A percentile compares a stretch with the other conserved stretches of the same genome.
These are phyloP conservation scores for Semotilus atromaculatus DNA, from an alignment of 2,797 vertebrate species.

Conservation along the genomic window DNA sequence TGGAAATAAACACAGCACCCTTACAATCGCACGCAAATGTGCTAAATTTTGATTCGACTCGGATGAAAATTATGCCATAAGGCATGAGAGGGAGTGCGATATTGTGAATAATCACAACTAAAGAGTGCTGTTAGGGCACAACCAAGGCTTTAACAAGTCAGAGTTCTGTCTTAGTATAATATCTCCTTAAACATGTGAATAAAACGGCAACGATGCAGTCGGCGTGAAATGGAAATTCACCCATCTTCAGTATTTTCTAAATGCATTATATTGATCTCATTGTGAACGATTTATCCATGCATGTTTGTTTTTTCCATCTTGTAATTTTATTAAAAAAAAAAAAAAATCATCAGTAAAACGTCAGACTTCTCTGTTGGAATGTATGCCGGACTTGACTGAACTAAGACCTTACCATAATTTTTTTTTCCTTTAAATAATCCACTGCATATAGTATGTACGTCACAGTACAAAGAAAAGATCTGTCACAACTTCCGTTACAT, in stretches of 20 bases:
- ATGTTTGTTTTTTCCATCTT: not conserved
- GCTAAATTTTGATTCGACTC: not conserved
- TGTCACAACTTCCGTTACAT: not conserved
- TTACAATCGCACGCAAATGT: conserved; percentile 44
- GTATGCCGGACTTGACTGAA: not conserved
- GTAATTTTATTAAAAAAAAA: too few relatives aligned
- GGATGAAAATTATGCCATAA: not conserved
- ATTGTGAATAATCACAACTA: conserved; percentile 3
- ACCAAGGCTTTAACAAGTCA: not conserved
- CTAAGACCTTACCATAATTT: not conserved
- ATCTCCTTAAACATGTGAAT: not conserved
- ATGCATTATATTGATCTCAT: not conserved
- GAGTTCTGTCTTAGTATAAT: not conserved
- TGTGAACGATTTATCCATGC: not conserved
- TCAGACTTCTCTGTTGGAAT: not conserved
- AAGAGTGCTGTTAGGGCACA: not conserved
- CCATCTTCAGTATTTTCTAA: not conserved
- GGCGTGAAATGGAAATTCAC: not conserved
- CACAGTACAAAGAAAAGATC: not conserved
- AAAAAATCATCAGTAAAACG: not conserved
- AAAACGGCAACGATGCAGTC: not conserved
- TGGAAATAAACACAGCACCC: conserved; percentile 50
- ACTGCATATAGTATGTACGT: not conserved
- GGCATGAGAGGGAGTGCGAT: not conserved
- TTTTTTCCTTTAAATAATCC: not conserved